Base-by-base conservation (phyloP, 2,888 invertebrate species). In the Phania funesta region DNA sequence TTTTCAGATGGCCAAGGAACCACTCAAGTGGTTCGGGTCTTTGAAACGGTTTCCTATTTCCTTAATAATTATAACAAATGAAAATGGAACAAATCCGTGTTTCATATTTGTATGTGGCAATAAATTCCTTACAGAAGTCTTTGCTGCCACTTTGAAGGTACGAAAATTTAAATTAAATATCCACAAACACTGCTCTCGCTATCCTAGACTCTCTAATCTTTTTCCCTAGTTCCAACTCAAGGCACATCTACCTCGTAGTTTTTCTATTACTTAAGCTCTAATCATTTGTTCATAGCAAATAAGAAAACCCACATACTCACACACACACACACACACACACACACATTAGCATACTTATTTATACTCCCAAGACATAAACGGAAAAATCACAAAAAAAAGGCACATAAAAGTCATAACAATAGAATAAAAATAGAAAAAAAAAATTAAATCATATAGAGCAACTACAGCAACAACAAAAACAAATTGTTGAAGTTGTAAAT, bases 241-340 rank as follows among this genome's bases (percentile, higher is more conserved):
- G 7, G 13, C 0, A 44, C 6, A 16, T 44, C 18, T 44, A 8
- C 41, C 16, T 11, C 20, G 3, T 2, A 54, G 7, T 20, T 13
- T 46, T 38, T 65, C 67, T 58, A 58, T 79, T 58, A 65, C n/a
- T 50, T 32, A 29, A 65, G n/a, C 32, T 60, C 29, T 56, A 52
- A 58, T 65, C 58, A 71, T 52, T 65, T 46, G 50, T 44, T 54
- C 73, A 73, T 81, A 71, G 67, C 60, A 65, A 71, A 65, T 18
- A 35, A 38, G n/a, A 65, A 29, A 7, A 38, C 6, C 16, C 29
- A 29, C 64, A 35, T 29, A 32, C 18, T 2, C 6, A 60, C 13
- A 29, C 41, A 29, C 11, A 29, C 41, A 29, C 11, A 29, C 3
- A 26, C 18, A 65, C 9, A 58, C 58, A 18, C 18, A 62, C 35